Conservation (phyloP, 2,797 vertebrate genomes). For the Chloroceryle amazona region DNA sequence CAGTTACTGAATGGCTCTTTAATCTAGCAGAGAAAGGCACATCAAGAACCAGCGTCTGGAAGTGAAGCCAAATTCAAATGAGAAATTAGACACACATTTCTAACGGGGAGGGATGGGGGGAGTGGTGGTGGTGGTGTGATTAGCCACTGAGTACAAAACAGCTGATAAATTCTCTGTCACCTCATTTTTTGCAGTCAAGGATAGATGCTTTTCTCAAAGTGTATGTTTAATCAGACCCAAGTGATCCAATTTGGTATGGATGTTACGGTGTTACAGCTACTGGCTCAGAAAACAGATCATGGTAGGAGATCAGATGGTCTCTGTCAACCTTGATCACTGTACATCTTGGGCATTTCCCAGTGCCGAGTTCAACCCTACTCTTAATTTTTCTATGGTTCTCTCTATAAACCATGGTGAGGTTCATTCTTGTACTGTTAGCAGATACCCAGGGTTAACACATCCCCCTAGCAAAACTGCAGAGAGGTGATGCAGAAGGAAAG, state of each 20-base stretch:
- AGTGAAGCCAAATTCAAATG: conserved; percentile 14
- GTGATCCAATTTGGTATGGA: background rate
- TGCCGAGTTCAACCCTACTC: background rate
- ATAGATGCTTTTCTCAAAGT: background rate
- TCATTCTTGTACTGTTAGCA: background rate
- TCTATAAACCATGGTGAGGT: background rate
- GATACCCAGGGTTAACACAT: background rate
- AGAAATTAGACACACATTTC: conserved; percentile 5
- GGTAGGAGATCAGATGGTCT: background rate
- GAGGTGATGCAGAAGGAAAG: background rate
- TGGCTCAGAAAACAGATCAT: background rate
- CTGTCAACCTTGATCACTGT: background rate
- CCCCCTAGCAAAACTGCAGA: background rate
- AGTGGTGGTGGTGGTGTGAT: background rate
- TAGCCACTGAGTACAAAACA: background rate
- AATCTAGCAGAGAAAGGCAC: conserved; percentile 51
- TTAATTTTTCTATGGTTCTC: background rate
- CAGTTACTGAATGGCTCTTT: conserved; percentile 52
- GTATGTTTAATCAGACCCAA: background rate
- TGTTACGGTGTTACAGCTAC: background rate
- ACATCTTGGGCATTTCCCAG: background rate
- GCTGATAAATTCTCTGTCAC: background rate
- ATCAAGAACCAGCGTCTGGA: conserved; percentile 22
- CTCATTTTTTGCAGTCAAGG: background rate
- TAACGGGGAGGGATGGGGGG: background rate